Conservation (phyloP, 2,888 invertebrate species). For the Icerya purchasi region DNA sequence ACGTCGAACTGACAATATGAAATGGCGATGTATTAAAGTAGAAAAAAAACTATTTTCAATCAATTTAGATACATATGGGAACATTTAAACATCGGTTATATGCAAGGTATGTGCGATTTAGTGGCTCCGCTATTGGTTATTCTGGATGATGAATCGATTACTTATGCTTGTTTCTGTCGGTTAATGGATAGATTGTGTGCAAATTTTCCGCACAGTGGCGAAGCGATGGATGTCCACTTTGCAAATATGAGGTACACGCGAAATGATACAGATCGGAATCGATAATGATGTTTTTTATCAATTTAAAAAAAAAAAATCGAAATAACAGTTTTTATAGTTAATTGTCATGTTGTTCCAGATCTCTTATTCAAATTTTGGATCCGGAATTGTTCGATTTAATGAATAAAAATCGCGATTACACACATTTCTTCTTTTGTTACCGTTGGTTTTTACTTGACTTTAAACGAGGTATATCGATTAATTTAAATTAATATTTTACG, state of each 20-base stretch:
- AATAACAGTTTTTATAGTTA: not conserved
- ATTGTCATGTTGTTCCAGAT: conserved; percentile 28
- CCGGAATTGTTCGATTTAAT: conserved; percentile 83
- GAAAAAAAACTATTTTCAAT: no score
- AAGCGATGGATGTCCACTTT: conserved; percentile 88
- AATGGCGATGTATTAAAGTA: no score
- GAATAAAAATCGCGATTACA: conserved; percentile 87
- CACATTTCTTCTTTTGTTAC: conserved; percentile 93
- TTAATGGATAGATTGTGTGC: conserved; percentile 76
- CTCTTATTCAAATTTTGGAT: conserved; percentile 69
- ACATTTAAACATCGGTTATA: conserved; percentile 79
- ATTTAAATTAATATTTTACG: no score
- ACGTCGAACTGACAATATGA: no score
- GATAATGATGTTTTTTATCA: no score
- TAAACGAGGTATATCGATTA: conserved; percentile 42
- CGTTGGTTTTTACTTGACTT: conserved; percentile 93
- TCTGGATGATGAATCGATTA: conserved; percentile 73
- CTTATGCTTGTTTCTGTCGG: conserved; percentile 76
- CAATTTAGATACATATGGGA: conserved; percentile 96
- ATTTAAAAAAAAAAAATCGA: not conserved
- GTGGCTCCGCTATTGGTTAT: conserved; percentile 80
- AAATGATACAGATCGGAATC: no score
- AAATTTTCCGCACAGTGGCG: conserved; percentile 79
- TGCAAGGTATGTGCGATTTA: conserved; percentile 95
- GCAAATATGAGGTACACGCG: conserved; percentile 76